phyloP scores from a whole-genome alignment of 2,888 invertebrate species.

The Amiota mariae region DNA sequence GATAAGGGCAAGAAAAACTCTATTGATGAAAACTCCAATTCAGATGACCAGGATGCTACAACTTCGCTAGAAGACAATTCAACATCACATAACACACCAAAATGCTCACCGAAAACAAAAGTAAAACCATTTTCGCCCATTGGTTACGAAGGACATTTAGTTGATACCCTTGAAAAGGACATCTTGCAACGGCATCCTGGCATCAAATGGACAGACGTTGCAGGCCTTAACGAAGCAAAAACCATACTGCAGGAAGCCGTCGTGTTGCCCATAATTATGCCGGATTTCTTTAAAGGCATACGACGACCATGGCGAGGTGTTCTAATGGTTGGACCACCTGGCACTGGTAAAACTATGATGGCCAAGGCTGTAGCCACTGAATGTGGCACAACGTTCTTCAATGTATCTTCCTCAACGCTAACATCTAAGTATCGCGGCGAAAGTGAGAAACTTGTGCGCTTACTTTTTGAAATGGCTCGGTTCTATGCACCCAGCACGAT shows the following conservation, averaged over 20 bases:
- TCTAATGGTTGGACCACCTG: conserved; percentile 75
- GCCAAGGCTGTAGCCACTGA: conserved; percentile 93
- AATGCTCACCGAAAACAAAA: conserved; percentile 71
- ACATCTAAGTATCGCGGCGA: conserved; percentile 94
- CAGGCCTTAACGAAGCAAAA: conserved; percentile 84
- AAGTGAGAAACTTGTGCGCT: conserved; percentile 88
- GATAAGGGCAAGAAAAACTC: conserved; percentile 72
- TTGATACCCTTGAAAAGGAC: conserved; percentile 88
- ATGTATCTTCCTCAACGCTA: conserved; percentile 89
- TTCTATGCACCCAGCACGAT: conserved; percentile 93
- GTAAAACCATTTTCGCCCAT: conserved; percentile 74
- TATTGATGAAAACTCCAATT: conserved; percentile 74
- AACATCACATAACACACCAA: conserved; percentile 68
- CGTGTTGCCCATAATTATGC: conserved; percentile 89
- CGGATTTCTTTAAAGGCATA: conserved; percentile 91
- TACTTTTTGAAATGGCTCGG: conserved; percentile 91
- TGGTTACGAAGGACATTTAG: conserved; percentile 84
- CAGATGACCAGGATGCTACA: conserved; percentile 73
- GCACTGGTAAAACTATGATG: conserved; percentile 86
- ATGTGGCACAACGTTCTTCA: conserved; percentile 90
- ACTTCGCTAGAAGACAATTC: conserved; percentile 74
- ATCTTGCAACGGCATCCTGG: conserved; percentile 87
- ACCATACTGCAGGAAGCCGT: conserved; percentile 88
- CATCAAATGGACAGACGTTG: conserved; percentile 86
- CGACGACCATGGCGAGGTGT: conserved; percentile 82